Evolutionary conservation across 2,113 vertebrate genomes (phyloP), one percentile per base, ranked within the genome.

Genomic region (Pholis gunnellus): DNA sequence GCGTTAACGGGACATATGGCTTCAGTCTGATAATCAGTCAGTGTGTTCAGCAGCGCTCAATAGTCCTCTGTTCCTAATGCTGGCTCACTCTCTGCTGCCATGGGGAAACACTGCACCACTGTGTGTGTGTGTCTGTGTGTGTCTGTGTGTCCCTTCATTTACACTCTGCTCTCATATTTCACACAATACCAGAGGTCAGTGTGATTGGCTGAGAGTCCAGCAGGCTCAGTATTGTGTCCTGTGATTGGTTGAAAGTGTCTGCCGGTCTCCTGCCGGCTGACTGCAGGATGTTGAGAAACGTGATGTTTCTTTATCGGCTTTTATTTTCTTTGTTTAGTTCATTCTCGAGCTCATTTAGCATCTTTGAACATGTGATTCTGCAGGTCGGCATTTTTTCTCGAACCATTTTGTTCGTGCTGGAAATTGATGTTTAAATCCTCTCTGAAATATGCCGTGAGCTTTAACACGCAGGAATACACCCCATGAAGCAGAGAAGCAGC

Each of bases 171-270:
- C 75, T 79, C 82, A 44, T 5, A 48, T 69, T 79, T 64, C 72
- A 63, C 36, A 65, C 75, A 69, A 6, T 52, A 27, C 34, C 71
- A 70, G 25, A 54, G 34, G 25, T 20, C 22, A 6, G 8, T 61
- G 75, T 74, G 72, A 86, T 87, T 90, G 91, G 89, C 27, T 9
- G 60, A 20, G 18, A 5, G 50, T 7, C n/a, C n/a, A 61, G 69
- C 85, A 54, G 79, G 48, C 74, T 79, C 83, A 65, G 74, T 13
- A 17, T 81, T 29, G 74, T 75, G 46, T 8, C 0, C 42, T 66
- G 13, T 65, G 86, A 92, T 87, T 89, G 89, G 89, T 15, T 78
- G 83, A 40, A 18, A 42, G 48, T 18, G n/a, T 9, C 1, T 4
- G n/a, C 13, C 25, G 1, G 61, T 22, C 6, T 77, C 78, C 77